Base-by-base conservation (phyloP, 2,113 vertebrate species). In the Cardinalis cardinalis region DNA sequence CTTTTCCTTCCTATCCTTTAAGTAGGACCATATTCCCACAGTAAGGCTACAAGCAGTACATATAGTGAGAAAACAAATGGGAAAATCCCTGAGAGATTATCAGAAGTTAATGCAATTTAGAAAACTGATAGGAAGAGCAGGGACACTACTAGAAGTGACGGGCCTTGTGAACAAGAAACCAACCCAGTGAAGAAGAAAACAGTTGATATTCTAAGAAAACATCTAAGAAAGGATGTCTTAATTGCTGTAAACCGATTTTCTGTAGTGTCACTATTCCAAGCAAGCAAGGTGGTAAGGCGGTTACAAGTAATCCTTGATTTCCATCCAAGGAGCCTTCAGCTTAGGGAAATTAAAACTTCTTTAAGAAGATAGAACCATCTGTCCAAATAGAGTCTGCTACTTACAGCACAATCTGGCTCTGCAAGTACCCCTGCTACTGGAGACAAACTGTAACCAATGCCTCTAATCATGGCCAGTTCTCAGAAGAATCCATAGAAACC, bases 331-430 rank as follows among this genome's bases (percentile, higher is more conserved):
- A 91, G 58, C 46, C 53, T 84, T 88, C 70, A 87, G 81, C 55
- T 95, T 94, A 95, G 59, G 46, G 90, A 84, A 91, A 93, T 75
- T 72, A 91, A 88, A 93, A 92, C 72, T 91, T 89, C 74, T 81
- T 86, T 84, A 90, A 90, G 93, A 92, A 93, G 88, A 91, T 51
- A 84, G 65, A 95, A 87, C 92, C 93, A 94, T 96, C 95, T 95
- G 94, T 93, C 72, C 71, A 75, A 91, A 93, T 8, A 75, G 10
- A 53, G 61, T 53, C 84, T 81, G 69, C 83, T 90, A 90, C 73
- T 92, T 86, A 85, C 11, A 89, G 12, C 1, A 1, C 34, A 61
- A n/a, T 20, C 29, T 82, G 31, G 41, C 21, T 87, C 58, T 82
- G 18, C 43, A 82, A 87, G 49, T n/a, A 46, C 8, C 1, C 12